phyloP scores from a whole-genome alignment of 2,888 invertebrate species.

The Eupithecia vulgata region DNA sequence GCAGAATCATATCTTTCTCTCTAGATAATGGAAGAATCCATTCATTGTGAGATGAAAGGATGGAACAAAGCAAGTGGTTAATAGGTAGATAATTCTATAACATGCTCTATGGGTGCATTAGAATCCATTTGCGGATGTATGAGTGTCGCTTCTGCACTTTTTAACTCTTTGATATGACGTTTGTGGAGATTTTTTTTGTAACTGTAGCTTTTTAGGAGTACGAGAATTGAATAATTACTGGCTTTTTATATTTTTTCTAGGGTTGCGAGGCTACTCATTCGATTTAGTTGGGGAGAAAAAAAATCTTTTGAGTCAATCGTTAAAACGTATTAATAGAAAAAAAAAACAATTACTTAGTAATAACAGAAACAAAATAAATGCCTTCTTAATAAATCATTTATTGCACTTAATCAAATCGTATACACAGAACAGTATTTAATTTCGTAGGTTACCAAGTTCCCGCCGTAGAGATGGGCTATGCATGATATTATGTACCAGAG shows the following conservation, averaged over 20 bases:
- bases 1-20: conserved; percentile 56
- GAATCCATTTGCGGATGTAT: conserved; percentile 65
- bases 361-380: background rate
- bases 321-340: background rate
- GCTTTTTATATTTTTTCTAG: background rate
- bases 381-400: background rate
- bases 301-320: background rate
- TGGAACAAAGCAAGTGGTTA: conserved; percentile 79
- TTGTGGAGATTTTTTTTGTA: conserved; percentile 13
- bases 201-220: conserved; percentile 13
- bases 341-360: background rate
- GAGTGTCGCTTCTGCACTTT: conserved; percentile 43
- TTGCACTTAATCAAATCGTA: background rate
- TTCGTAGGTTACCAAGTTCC: background rate
- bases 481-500: background rate
- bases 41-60: conserved; percentile 67
- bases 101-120: conserved; percentile 70
- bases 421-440: background rate
- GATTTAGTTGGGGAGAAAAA: background rate
- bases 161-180: conserved; percentile 40
- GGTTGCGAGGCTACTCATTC: background rate
- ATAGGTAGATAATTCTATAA: conserved; percentile 78
- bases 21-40: conserved; percentile 61
- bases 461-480: background rate
- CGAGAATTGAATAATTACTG: conserved; percentile 6